These are phyloP conservation scores for Rhopalosiphum maidis DNA, from an alignment of 1,140 invertebrate genomes.

Conservation along the genomic window DNA sequence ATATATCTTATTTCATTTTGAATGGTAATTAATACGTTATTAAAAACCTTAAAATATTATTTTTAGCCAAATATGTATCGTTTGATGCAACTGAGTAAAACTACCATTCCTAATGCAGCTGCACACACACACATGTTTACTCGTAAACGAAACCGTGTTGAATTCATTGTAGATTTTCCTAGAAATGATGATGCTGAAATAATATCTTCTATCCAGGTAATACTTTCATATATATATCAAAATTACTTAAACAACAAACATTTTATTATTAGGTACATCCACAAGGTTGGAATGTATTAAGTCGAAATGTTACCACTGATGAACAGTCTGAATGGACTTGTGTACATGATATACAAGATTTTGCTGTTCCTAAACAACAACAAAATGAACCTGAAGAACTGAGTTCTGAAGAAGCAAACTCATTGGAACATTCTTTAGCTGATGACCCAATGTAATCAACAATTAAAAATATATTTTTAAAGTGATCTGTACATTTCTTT, in stretches of 20 bases:
- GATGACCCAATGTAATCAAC: conserved; percentile 39
- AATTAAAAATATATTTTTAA: not conserved
- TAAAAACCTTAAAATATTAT: conserved; percentile 34
- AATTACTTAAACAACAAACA: not conserved
- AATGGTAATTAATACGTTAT: not conserved
- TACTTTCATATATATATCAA: not conserved
- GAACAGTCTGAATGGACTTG: conserved; percentile 92
- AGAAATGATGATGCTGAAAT: conserved; percentile 84
- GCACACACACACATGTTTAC: conserved; percentile 84
- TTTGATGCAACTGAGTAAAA: conserved; percentile 84
- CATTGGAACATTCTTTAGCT: conserved; percentile 40
- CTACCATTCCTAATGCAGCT: conserved; percentile 78
- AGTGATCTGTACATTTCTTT: not conserved
- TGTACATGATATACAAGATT: conserved; percentile 88
- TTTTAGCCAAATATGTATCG: conserved; percentile 85
- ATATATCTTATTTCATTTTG: not conserved
- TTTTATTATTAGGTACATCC: conserved; percentile 76
- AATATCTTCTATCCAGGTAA: conserved; percentile 82
- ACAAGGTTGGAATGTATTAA: conserved; percentile 86
- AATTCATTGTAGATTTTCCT: conserved; percentile 90
- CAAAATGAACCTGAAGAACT: conserved; percentile 57
- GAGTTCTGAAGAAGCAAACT: conserved; percentile 49
- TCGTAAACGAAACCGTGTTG: conserved; percentile 79
- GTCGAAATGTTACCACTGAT: conserved; percentile 84
- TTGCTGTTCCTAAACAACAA: not conserved